Base-by-base conservation (phyloP, 2,888 invertebrate species). In the Microplitis manilae region DNA sequence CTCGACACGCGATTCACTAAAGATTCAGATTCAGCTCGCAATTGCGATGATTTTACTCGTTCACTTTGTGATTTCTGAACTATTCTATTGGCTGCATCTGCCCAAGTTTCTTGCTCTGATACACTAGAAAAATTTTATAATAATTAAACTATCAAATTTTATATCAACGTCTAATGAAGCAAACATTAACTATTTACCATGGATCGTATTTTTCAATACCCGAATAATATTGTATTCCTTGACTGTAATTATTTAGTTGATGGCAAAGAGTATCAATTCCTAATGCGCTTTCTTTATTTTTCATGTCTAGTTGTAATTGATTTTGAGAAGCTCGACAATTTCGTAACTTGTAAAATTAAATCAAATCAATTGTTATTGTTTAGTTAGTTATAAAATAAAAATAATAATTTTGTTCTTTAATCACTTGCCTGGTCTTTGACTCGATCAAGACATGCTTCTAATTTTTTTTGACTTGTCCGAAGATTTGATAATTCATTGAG, bases 171-270 rank as follows among this genome's bases (percentile, higher is more conserved):
- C n/a, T 76, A 38, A 60, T 15, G 38, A 30, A 38, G n/a, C 70
- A 40, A 41, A 70, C 4, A 30, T 30, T 30, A 30, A 30, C 30
- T 30, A 38, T 64, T 73, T 90, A 93, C 93, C 95, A 95, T 13
- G 95, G 94, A 92, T 96, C 96, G 88, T 94, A 95, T 90, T 95
- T 96, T 90, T 97, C 96, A 86, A 97, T 96, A 80, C 96, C 96
- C 73, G 96, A 95, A 89, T 95, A 96, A 90, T 94, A 96, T 85
- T 96, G 95, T 80, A 97, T 93, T 13, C 96, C 96, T 87, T 95
- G 92, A 41, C 93, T 94, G 83, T 92, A 92, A 90, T 96, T 96
- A 89, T 95, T 96, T 77, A 97, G 91, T 86, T 95, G 95, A 88
- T 97, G 96, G 86, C 96, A 96, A 90, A 95, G 93, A 60, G 94